These are phyloP conservation scores for Lepidochrysops patricia DNA, from an alignment of 2,888 invertebrate species.

Conservation along the genomic window DNA sequence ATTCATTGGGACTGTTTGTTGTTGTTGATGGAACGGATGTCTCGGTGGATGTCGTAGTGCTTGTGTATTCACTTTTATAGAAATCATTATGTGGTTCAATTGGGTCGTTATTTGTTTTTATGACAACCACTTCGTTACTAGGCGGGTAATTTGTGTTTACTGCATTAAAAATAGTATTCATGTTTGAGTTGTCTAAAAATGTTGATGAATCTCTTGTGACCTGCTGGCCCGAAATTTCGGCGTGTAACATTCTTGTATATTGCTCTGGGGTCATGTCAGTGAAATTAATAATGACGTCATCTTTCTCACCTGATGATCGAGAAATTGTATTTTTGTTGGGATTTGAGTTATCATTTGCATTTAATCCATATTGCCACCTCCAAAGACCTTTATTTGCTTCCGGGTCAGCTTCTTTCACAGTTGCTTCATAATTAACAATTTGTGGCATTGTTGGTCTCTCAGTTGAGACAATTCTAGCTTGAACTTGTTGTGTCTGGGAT, in stretches of 20 bases:
- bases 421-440: constrained; percentile 59
- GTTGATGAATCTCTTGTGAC: constrained; percentile 24
- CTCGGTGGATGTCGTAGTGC: not conserved
- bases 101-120: not conserved
- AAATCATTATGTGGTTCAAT: not conserved
- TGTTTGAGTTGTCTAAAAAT: constrained; percentile 18
- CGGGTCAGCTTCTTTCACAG: constrained; percentile 45
- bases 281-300: constrained; percentile 62
- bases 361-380: constrained; percentile 65
- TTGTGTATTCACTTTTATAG: not conserved
- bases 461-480: constrained; percentile 44
- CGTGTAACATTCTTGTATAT: constrained; percentile 52
- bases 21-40: not conserved
- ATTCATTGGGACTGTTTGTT: not conserved
- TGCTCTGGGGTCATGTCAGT: constrained; percentile 60
- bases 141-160: not conserved
- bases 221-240: constrained; percentile 38
- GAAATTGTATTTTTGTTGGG: constrained; percentile 57
- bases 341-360: constrained; percentile 40
- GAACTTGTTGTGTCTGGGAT: constrained; percentile 36
- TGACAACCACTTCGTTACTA: not conserved
- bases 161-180: not conserved
- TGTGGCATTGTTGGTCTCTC: constrained; percentile 58
- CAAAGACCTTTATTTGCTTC: constrained; percentile 57
- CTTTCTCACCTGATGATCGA: constrained; percentile 53